A percentile compares a stretch with the other conserved stretches of the same genome.
Conservation (phyloP, 1,140 invertebrate genomes). For the Drosophila lacteicornis region DNA sequence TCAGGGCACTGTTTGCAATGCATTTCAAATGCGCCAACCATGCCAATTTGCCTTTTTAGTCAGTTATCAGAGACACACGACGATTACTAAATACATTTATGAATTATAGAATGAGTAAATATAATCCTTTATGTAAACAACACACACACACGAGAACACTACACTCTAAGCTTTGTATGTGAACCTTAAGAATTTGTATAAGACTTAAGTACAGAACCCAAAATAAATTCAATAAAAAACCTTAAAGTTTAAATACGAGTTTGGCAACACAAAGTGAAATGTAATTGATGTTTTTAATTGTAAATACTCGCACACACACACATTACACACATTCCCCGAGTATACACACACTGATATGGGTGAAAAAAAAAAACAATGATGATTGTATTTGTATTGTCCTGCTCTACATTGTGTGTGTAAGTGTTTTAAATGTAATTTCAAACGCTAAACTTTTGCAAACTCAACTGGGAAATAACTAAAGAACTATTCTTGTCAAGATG, state of each 20-base stretch:
- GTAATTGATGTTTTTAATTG: constrained; percentile 49
- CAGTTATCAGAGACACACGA: constrained; percentile 33
- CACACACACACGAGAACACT: constrained; percentile 33
- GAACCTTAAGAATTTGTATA: constrained; percentile 73
- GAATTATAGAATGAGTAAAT: constrained; percentile 11
- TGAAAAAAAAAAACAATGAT: constrained; percentile 2
- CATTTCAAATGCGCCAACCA: constrained; percentile 71
- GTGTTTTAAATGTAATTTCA: constrained; percentile 65
- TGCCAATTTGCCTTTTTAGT: constrained; percentile 58
- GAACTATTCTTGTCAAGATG: constrained; percentile 84
- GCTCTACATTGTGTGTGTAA: constrained; percentile 49
- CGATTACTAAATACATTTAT: constrained; percentile 7
- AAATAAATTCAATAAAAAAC: constrained; percentile 43
- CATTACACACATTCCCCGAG: constrained; percentile 48
- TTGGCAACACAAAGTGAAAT: constrained; percentile 4
- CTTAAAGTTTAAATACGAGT: constrained; percentile 24
- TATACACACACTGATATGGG: constrained; percentile 50
- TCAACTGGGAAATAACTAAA: constrained; percentile 59
- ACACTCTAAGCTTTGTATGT: constrained; percentile 61
- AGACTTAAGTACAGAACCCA: constrained; percentile 49
- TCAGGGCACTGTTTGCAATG: constrained; percentile 70
- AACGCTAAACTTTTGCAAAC: constrained; percentile 41
- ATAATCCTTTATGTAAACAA: constrained; percentile 55
- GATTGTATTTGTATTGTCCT: constrained; percentile 26
- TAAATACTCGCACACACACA: constrained; percentile 59